Evolutionary conservation across 2,888 invertebrate genomes (phyloP), one percentile per base, ranked within the genome.

Genomic region (Brachypalpus laphriformis): DNA sequence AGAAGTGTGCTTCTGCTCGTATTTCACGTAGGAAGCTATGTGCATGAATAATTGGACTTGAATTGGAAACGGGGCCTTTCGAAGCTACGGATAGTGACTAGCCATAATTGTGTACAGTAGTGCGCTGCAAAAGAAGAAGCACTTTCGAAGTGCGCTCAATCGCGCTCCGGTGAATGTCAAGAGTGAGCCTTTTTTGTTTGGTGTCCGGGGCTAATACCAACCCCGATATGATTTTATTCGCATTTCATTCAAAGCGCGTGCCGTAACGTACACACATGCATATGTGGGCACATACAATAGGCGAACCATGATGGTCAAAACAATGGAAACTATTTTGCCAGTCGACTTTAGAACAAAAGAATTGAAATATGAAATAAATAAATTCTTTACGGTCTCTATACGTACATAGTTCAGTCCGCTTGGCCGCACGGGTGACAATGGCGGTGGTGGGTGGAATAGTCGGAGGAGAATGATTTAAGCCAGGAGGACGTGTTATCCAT

Each of bases 1-100:
- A 87, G 88, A 88, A 88, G 88, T 87, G 87, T 87, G 86, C 87
- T 87, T 80, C 85, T 85, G 85, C 75, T 85, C 85, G 85, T 85
- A 85, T 85, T 85, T 85, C 85, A 85, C 85, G 80, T 85, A 85
- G 80, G 80, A 80, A 85, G 71, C 75, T 85, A 80, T 85, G 80
- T 75, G 85, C 80, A 80, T 85, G 85, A 80, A 85, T 85, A 85
- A 80, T 85, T 80, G 85, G 80, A 61, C 75, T 70, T 66, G 85
- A 75, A 57, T 65, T 75, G 51, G 18, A 85, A 85, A 85, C 71
- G 80, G 75, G 80, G 70, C 65, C 85, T 85, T 45, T 66, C 74
- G 54, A 57, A 74, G 56, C 61, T 68, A 68, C 16, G n/a, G n/a
- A n/a, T n/a, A n/a, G n/a, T 59, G 5, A 49, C 18, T 49, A 57